These are phyloP conservation scores for Melitaea athalia DNA, from an alignment of 2,888 invertebrate species.

Conservation along the genomic window DNA sequence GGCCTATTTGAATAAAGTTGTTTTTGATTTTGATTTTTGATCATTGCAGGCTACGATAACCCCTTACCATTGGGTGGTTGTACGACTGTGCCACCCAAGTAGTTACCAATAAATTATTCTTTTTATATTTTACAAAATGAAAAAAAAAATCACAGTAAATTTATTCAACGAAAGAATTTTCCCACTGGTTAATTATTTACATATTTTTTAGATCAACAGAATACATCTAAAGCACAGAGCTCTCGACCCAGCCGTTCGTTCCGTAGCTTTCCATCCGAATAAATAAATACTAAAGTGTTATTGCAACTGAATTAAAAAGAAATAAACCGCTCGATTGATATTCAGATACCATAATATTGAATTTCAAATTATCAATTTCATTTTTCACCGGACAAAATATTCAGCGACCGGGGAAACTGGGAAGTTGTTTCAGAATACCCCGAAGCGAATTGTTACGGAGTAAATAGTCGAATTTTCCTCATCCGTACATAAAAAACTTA, in stretches of 20 bases:
- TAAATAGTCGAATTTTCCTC: slow-evolving; percentile 16
- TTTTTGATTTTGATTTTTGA: too few relatives aligned
- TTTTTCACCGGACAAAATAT: slow-evolving; percentile 23
- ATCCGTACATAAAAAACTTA: slow-evolving; percentile 2
- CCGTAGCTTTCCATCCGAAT: slow-evolving; percentile 15
- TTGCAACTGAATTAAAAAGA: slow-evolving; percentile 25
- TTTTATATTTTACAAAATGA: too few relatives aligned
- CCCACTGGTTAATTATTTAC: background rate
- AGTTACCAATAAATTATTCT: too few relatives aligned
- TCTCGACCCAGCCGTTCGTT: background rate
- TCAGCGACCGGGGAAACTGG: slow-evolving; percentile 18
- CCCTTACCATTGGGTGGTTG: too few relatives aligned
- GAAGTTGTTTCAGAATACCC: slow-evolving; percentile 14
- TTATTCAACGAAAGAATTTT: background rate
- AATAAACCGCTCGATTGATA: slow-evolving; percentile 27
- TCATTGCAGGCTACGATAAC: too few relatives aligned
- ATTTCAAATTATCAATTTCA: slow-evolving; percentile 38
- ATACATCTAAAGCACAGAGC: background rate
- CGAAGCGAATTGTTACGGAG: background rate
- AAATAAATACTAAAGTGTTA: slow-evolving; percentile 17
- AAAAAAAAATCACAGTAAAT: too few relatives aligned
- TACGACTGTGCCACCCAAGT: too few relatives aligned
- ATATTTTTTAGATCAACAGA: background rate
- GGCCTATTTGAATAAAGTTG: too few relatives aligned
- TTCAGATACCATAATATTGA: slow-evolving; percentile 29